These are phyloP conservation scores for Rhinoderma darwinii DNA, from an alignment of 2,113 vertebrate genomes.

Conservation along the genomic window DNA sequence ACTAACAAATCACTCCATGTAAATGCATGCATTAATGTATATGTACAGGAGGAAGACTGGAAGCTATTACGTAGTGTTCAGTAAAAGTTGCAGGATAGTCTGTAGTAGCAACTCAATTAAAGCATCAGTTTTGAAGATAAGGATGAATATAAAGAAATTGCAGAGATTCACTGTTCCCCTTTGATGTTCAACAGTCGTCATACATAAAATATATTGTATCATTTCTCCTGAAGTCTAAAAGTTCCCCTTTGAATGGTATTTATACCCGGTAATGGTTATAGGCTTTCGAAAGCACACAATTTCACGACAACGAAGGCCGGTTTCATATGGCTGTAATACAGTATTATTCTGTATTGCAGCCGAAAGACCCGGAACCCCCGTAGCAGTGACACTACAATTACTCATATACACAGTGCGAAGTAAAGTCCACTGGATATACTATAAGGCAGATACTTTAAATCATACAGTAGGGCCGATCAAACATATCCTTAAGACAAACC, in stretches of 20 bases:
- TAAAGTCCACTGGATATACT: too few relatives aligned
- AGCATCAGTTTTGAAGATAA: too few relatives aligned
- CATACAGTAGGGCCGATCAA: too few relatives aligned
- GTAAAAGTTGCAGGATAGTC: not conserved
- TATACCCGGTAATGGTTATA: not conserved
- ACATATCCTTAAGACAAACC: too few relatives aligned
- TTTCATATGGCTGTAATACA: too few relatives aligned
- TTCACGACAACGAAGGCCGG: too few relatives aligned
- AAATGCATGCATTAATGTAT: not conserved
- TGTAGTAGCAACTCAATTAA: not conserved
- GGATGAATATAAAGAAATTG: not conserved
- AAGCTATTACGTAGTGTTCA: not conserved
- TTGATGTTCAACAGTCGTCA: not conserved
- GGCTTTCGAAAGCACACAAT: not conserved
- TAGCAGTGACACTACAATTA: not conserved
- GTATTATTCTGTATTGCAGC: too few relatives aligned
- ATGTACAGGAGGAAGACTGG: not conserved
- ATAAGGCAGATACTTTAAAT: too few relatives aligned
- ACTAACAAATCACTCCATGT: not conserved
- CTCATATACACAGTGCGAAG: not conserved
- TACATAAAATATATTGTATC: not conserved
- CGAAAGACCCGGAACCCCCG: too few relatives aligned
- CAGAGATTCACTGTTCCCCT: not conserved
- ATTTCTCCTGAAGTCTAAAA: not conserved
- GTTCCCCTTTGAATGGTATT: not conserved